phyloP scores from a whole-genome alignment of 2,113 vertebrate species.

The Datnioides undecimradiatus region DNA sequence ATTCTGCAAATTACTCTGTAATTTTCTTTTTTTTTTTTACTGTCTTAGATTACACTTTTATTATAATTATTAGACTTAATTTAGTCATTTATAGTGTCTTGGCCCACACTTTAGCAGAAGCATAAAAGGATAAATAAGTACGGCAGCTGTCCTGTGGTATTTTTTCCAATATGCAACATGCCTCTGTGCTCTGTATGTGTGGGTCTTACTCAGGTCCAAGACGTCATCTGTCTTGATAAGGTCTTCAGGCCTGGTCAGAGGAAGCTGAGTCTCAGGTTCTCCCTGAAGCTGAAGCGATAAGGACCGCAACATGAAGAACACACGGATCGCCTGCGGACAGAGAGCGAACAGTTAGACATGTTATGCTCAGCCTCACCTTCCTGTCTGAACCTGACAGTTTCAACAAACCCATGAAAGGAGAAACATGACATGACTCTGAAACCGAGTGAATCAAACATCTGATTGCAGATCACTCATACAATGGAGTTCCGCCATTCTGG shows the following conservation, averaged over 20 bases:
- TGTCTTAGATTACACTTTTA: neutral
- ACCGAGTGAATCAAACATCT: too few relatives aligned
- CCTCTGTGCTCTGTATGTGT: constrained; percentile 1
- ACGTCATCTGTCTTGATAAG: constrained; percentile 98
- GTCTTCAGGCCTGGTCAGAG: constrained; percentile 93
- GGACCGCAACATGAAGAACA: constrained; percentile 96
- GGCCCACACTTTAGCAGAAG: neutral
- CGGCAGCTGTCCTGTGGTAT: neutral
- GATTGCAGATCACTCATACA: neutral
- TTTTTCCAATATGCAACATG: neutral
- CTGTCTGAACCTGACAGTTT: neutral
- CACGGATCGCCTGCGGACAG: constrained; percentile 91
- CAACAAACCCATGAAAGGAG: neutral
- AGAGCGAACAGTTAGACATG: neutral
- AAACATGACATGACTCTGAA: too few relatives aligned
- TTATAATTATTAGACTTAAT: neutral
- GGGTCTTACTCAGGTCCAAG: constrained; percentile 95
- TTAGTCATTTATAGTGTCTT: neutral
- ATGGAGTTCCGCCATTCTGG: neutral
- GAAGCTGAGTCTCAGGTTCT: constrained; percentile 94
- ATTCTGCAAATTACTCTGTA: too few relatives aligned
- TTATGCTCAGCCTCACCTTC: neutral
- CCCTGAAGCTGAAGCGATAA: constrained; percentile 90
- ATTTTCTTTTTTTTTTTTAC: neutral
- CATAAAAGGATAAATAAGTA: neutral